Conservation (phyloP, 2,113 vertebrate species). For the Hylia prasina region DNA sequence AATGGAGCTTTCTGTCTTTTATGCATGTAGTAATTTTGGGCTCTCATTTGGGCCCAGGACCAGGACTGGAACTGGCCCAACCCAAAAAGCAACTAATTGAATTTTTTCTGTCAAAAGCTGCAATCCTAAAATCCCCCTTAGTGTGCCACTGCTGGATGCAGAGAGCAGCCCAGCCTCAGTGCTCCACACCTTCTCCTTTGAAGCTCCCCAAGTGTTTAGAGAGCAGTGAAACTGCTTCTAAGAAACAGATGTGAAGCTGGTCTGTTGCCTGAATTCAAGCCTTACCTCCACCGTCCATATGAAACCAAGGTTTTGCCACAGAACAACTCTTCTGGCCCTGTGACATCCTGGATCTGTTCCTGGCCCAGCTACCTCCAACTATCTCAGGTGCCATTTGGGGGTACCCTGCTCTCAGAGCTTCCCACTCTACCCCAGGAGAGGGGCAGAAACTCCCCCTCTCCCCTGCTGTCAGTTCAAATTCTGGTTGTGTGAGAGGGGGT, state of each 20-base stretch:
- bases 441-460: neutral
- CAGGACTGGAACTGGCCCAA: neutral
- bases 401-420: neutral
- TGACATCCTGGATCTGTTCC: fast-evolving
- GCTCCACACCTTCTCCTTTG: neutral
- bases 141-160: neutral
- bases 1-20: neutral
- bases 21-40: neutral
- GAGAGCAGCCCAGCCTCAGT: neutral
- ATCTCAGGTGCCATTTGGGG: neutral
- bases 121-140: neutral
- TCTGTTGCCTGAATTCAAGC: neutral
- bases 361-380: neutral
- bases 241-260: neutral
- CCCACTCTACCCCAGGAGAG: neutral
- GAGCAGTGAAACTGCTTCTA: neutral
- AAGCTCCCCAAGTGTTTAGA: neutral
- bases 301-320: neutral
- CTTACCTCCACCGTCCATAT: fast-evolving
- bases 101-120: neutral
- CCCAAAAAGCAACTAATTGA: neutral
- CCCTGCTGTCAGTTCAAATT: neutral
- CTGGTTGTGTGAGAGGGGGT: neutral
- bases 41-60: neutral
- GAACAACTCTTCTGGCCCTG: neutral